Percentiles rank a stretch among this genome's conserved stretches.
Conservation (phyloP, 2,888 invertebrate genomes). For the Epinotia nisella region DNA sequence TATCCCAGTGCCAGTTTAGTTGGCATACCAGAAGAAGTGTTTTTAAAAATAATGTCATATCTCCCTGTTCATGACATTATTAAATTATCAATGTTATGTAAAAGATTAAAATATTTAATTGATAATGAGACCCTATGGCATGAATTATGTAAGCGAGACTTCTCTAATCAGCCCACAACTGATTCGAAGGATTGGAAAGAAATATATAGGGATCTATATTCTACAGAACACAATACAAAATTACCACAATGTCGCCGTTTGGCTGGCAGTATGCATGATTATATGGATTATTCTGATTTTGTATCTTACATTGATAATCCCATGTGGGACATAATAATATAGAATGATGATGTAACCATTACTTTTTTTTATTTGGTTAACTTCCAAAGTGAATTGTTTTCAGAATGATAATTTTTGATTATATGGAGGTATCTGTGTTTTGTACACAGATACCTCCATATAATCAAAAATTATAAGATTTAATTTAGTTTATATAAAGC, state of each 20-base stretch:
- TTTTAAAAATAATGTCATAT: slow-evolving; percentile 64
- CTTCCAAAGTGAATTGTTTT: background rate
- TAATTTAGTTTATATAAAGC: no score
- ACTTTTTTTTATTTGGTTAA: slow-evolving; percentile 26
- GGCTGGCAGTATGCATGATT: slow-evolving; percentile 66
- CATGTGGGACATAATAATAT: slow-evolving; percentile 66
- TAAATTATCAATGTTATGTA: slow-evolving; percentile 67
- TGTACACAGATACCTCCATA: no score
- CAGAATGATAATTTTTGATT: no score
- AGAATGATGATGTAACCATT: slow-evolving; percentile 42
- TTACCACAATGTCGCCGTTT: slow-evolving; percentile 47
- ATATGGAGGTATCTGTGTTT: no score
- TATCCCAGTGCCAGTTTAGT: slow-evolving; percentile 77
- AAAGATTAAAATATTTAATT: slow-evolving; percentile 59
- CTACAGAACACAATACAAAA: slow-evolving; percentile 51
- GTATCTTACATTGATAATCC: slow-evolving; percentile 72
- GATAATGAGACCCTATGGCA: slow-evolving; percentile 71
- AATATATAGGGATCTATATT: slow-evolving; percentile 62
- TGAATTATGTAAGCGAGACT: slow-evolving; percentile 69
- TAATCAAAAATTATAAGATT: no score
- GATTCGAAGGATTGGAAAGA: slow-evolving; percentile 62
- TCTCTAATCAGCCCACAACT: slow-evolving; percentile 49
- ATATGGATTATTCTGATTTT: slow-evolving; percentile 71
- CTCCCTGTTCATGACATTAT: slow-evolving; percentile 63
- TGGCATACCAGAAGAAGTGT: slow-evolving; percentile 76